Evolutionary conservation across 2,113 vertebrate species (phyloP).

Genomic region (Lophura nycthemera): DNA sequence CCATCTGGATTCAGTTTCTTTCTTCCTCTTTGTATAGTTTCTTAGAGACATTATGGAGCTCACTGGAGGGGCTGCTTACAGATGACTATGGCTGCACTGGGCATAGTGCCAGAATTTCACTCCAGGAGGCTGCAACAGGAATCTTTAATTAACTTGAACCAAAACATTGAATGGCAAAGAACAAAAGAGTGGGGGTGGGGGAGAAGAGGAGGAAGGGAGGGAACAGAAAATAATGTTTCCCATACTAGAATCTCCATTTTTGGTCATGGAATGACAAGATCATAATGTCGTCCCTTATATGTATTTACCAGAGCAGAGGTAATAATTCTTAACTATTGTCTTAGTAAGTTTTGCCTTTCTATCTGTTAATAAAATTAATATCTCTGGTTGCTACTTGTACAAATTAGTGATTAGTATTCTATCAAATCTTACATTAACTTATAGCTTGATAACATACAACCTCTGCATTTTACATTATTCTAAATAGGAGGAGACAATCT

Average conservation of each 20-base stretch:
- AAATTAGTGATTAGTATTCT: background rate
- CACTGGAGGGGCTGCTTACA: slow-evolving; percentile 58
- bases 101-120: slow-evolving; percentile 72
- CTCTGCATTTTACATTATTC: background rate
- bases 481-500: background rate
- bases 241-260: slow-evolving; percentile 52
- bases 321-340: background rate
- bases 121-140: slow-evolving; percentile 71
- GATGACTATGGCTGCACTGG: slow-evolving; percentile 48
- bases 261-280: slow-evolving; percentile 9
- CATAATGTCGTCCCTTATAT: background rate
- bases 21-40: slow-evolving; percentile 73
- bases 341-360: background rate
- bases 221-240: slow-evolving; percentile 47
- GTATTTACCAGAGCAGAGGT: slow-evolving; percentile 9
- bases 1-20: slow-evolving; percentile 78
- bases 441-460: background rate
- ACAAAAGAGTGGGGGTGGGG: slow-evolving; percentile 42
- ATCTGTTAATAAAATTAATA: background rate
- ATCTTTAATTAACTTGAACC: slow-evolving; percentile 77
- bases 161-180: slow-evolving; percentile 61
- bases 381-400: background rate
- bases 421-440: background rate
- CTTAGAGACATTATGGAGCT: slow-evolving; percentile 63
- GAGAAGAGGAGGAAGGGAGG: background rate